Percentiles rank a stretch among this genome's conserved stretches.
Conservation (phyloP, 2,888 invertebrate species). For the Cataglyphis rosenhaueri region DNA sequence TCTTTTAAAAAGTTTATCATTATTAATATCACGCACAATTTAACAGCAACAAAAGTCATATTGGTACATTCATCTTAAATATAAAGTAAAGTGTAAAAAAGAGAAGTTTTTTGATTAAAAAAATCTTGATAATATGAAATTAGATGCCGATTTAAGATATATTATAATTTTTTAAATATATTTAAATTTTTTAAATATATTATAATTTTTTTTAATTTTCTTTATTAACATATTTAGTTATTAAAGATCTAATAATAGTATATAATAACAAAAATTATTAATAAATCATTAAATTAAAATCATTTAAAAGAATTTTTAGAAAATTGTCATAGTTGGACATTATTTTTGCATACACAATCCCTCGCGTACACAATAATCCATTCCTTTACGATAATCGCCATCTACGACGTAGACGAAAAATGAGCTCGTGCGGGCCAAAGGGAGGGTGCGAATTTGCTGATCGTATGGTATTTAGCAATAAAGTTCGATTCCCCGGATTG, state of each 20-base stretch:
- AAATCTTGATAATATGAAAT: background rate
- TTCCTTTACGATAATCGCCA: constrained; percentile 3
- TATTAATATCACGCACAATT: background rate
- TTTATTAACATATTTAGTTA: background rate
- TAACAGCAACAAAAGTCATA: background rate
- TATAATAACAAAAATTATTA: background rate
- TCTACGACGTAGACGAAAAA: background rate
- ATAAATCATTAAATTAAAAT: background rate
- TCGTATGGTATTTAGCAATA: constrained; percentile 85
- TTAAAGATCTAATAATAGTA: background rate
- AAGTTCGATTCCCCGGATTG: constrained; percentile 84
- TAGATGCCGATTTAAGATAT: background rate
- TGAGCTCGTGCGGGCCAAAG: background rate
- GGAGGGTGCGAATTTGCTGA: constrained; percentile 82
- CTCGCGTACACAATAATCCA: background rate
- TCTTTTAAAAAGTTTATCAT: background rate
- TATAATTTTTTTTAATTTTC: background rate
- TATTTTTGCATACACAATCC: constrained; percentile 10
- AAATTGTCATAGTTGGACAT: background rate
- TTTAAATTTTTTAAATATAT: background rate
- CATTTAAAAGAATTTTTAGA: background rate
- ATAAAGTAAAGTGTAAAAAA: constrained; percentile 12
- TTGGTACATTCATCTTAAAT: background rate
- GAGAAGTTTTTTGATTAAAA: background rate
- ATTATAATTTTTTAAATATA: background rate